These are phyloP conservation scores for Tetramorium parvispinum DNA, from an alignment of 1,140 invertebrate genomes.

Conservation along the genomic window DNA sequence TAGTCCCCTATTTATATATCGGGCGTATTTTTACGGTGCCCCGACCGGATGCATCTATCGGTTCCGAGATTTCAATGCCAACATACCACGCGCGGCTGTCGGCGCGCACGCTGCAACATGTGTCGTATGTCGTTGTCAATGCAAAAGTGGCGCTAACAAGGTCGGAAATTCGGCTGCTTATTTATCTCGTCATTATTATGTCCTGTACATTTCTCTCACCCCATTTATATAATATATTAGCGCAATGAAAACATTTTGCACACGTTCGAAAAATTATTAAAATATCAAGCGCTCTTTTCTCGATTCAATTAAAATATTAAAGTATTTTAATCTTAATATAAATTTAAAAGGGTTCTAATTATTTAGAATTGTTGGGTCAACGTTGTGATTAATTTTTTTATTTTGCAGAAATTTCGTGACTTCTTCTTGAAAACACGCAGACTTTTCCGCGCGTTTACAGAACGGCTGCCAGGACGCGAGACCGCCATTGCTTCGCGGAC, in stretches of 20 bases:
- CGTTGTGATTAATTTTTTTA: neutral
- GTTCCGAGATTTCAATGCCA: conserved; percentile 60
- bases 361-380: neutral
- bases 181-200: neutral
- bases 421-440: neutral
- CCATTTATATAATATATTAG: neutral
- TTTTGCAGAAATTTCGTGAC: neutral
- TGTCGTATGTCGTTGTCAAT: conserved; percentile 26
- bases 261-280: neutral
- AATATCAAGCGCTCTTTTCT: neutral
- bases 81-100: conserved; percentile 29
- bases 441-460: conserved; percentile 22
- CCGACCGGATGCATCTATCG: conserved; percentile 41
- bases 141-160: conserved; percentile 43
- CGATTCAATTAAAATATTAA: neutral
- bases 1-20: conserved; percentile 50
- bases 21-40: conserved; percentile 32
- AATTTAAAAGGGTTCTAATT: neutral
- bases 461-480: conserved; percentile 34
- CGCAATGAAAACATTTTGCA: neutral
- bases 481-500: neutral
- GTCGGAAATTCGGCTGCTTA: conserved; percentile 5
- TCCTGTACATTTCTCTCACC: no score
- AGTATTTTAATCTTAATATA: neutral
- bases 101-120: neutral